Evolutionary conservation across 2,888 invertebrate genomes (phyloP).

Genomic region (Mycogona germanica): DNA sequence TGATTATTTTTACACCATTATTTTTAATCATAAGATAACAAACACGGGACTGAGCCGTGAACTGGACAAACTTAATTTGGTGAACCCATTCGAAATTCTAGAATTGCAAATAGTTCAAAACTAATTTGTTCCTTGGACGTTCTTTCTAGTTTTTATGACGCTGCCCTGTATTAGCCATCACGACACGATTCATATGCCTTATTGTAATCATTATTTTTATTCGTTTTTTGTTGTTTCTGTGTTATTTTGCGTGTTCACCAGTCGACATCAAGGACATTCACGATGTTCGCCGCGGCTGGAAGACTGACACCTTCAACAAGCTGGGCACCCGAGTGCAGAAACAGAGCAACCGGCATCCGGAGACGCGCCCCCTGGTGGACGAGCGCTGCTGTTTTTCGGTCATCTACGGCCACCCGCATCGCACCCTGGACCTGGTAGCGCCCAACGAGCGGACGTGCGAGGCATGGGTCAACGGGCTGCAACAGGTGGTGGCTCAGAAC

Average conservation of each 20-base stretch:
- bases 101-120: not conserved
- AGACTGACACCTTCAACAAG: constrained; percentile 36
- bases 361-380: constrained; percentile 9
- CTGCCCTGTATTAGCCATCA: too few species aligned
- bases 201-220: too few species aligned
- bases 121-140: not conserved
- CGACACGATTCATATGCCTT: too few species aligned
- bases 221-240: not conserved
- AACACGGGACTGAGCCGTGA: not conserved
- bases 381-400: constrained; percentile 30
- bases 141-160: too few species aligned
- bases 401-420: constrained; percentile 27
- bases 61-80: not conserved
- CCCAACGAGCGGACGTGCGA: constrained; percentile 28
- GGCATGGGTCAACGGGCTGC: constrained; percentile 31
- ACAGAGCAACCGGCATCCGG: constrained; percentile 7
- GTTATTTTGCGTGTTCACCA: constrained; percentile 21
- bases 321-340: constrained; percentile 29
- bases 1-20: too few species aligned
- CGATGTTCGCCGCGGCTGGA: constrained; percentile 36
- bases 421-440: constrained; percentile 34
- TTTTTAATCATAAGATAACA: too few species aligned
- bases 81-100: not conserved
- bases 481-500: constrained; percentile 29
- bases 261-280: constrained; percentile 34